Evolutionary conservation across 37 sponge, comb jelly and placozoan genomes (phyloP).

Genomic region (Halichondria panicea): DNA sequence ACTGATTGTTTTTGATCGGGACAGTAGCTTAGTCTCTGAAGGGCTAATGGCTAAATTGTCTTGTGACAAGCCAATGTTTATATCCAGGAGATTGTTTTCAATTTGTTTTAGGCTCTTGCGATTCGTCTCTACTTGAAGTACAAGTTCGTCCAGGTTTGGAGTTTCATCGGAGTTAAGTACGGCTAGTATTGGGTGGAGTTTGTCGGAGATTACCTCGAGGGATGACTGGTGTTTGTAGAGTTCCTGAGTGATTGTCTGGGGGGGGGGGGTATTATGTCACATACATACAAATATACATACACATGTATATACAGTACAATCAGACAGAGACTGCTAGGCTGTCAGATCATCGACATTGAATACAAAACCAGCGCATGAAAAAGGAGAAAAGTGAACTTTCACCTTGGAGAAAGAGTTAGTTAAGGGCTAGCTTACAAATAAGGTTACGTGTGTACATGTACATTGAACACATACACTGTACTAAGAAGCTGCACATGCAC

Average conservation of each 20-base stretch:
- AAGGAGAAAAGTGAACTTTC: not conserved
- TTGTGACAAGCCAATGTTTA: not conserved
- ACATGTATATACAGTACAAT: slow-evolving; percentile 1
- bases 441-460: not conserved
- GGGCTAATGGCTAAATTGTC: too few species aligned
- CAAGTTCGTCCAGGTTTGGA: slow-evolving; percentile 13
- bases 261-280: not conserved
- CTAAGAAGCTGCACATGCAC: not conserved
- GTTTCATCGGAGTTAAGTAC: slow-evolving; percentile 14
- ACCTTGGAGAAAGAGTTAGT: not conserved
- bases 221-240: not conserved
- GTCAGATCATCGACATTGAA: not conserved
- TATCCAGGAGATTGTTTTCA: slow-evolving; percentile 7
- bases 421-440: not conserved
- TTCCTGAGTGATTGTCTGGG: not conserved
- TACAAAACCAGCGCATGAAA: not conserved
- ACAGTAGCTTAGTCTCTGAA: not conserved
- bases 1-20: too few species aligned
- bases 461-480: not conserved
- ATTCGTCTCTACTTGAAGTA: slow-evolving; percentile 9
- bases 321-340: not conserved
- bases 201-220: slow-evolving; percentile 1
- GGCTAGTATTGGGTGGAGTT: slow-evolving; percentile 16
- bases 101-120: slow-evolving; percentile 1
- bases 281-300: too few species aligned